Evolutionary conservation across 1,140 invertebrate genomes (phyloP).

Genomic region (Drosophila nigromelanica): DNA sequence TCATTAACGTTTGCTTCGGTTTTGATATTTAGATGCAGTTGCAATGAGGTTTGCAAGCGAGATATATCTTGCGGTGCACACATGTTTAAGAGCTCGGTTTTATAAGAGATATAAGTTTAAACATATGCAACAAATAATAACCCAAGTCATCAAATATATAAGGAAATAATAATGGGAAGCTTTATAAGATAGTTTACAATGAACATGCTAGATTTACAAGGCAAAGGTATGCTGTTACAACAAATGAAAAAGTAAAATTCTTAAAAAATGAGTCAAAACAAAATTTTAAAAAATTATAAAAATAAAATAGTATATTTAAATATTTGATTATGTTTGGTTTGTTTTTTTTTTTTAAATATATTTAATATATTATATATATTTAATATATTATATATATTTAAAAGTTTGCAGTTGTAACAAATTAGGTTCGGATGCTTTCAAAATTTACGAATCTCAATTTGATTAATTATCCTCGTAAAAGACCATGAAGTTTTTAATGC

Average conservation of each 20-base stretch:
- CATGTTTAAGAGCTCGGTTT: background rate
- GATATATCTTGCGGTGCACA: background rate
- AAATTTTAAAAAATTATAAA: background rate
- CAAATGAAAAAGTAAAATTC: background rate
- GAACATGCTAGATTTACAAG: background rate
- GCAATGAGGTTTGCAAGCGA: background rate
- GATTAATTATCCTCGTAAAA: no score
- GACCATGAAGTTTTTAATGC: no score
- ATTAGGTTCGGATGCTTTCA: no score
- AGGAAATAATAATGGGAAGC: background rate
- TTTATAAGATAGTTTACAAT: background rate
- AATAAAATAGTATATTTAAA: background rate
- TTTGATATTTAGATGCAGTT: conserved; percentile 15
- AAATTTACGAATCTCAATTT: no score
- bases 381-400: no score
- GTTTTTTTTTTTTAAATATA: background rate
- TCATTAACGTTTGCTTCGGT: conserved; percentile 37
- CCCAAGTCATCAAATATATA: no score
- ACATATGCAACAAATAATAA: no score
- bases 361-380: no score
- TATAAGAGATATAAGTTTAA: no score
- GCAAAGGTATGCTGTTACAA: no score
- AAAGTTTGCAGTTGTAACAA: no score
- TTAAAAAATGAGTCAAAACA: background rate
- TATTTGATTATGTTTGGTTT: background rate